phyloP scores from a whole-genome alignment of 64 coral and sea anemone genomes.

The Montipora foliosa region DNA sequence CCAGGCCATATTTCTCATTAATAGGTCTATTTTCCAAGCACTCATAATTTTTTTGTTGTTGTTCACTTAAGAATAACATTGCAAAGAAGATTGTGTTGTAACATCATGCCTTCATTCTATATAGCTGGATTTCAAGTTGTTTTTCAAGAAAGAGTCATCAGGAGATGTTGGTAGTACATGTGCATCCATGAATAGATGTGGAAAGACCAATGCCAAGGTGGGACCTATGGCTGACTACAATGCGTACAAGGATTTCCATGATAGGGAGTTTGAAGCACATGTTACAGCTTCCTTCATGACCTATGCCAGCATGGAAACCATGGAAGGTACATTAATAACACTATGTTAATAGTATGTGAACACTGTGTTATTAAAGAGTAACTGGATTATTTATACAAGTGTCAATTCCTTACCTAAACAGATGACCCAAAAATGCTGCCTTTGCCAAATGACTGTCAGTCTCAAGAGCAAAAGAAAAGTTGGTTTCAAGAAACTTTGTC shows the following conservation, averaged over 20 bases:
- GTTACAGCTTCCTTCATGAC: constrained; percentile 38
- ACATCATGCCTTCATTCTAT: not conserved
- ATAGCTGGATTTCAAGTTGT: constrained; percentile 4
- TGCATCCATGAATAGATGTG: constrained; percentile 23
- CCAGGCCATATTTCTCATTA: no score
- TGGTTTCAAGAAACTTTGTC: not conserved
- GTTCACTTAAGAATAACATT: not conserved
- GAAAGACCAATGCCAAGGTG: constrained; percentile 57
- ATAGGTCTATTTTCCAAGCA: no score
- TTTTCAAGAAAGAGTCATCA: not conserved
- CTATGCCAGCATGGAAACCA: constrained; percentile 30
- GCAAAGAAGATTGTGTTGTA: not conserved
- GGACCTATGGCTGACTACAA: constrained; percentile 48
- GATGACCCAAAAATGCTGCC: not conserved
- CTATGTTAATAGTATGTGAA: no score
- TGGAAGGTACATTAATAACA: no score
- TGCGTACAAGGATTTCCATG: constrained; percentile 58
- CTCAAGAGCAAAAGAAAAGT: not conserved
- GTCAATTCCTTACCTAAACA: not conserved
- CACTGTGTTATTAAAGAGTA: no score
- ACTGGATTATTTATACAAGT: no score
- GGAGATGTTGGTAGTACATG: not conserved
- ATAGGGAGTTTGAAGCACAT: constrained; percentile 56
- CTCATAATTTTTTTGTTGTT: no score
- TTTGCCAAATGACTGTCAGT: not conserved